Evolutionary conservation across 2,113 vertebrate genomes (phyloP).

Genomic region (Todiramphus saurophagus): DNA sequence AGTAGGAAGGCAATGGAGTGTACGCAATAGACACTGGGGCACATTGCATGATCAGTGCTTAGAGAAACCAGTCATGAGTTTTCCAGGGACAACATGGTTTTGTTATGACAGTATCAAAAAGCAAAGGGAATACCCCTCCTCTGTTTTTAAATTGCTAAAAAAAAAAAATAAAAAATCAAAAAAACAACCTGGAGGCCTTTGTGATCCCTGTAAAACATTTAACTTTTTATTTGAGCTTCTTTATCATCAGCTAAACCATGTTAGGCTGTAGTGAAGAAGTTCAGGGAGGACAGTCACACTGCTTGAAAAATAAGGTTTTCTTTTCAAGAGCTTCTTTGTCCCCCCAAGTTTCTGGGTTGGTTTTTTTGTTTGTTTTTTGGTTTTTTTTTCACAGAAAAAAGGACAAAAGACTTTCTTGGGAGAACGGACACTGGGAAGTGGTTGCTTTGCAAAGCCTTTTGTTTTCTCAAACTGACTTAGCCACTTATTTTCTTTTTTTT

Average conservation of each 20-base stretch:
- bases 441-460: neutral
- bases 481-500: too few species aligned
- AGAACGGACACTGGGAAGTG: neutral
- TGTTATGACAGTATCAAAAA: neutral
- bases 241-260: neutral
- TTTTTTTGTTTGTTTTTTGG: neutral
- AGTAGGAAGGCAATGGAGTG: neutral
- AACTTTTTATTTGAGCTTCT: neutral
- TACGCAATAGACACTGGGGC: fast-evolving
- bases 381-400: neutral
- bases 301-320: neutral
- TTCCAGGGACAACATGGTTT: neutral
- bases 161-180: too few species aligned
- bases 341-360: neutral
- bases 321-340: neutral
- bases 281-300: neutral
- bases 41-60: fast-evolving
- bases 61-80: neutral
- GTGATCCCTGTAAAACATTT: neutral
- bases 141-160: neutral
- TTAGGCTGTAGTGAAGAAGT: neutral
- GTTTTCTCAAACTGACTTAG: neutral
- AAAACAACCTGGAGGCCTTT: neutral
- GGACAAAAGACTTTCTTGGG: neutral
- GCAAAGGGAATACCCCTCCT: fast-evolving